Evolutionary conservation across 2,113 vertebrate species (phyloP), one percentile per base, ranked within the genome.

Genomic region (Brachypodius melanocephalos): DNA sequence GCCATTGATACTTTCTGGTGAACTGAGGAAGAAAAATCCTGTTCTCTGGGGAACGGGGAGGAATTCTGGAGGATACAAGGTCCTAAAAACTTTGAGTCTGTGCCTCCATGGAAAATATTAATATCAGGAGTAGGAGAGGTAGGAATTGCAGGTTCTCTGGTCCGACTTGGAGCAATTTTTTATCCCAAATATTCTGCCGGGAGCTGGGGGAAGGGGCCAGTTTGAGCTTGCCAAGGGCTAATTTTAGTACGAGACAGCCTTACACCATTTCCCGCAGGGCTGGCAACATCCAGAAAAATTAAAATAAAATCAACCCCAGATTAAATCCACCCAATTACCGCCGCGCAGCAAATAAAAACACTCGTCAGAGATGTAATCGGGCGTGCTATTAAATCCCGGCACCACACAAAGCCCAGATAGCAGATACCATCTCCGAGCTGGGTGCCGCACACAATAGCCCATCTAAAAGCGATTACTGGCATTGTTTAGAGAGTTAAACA

Each of bases 381-480:
- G 25, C 1, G 7, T 29, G 74, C 88, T 68, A 7, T 77, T 77
- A 87, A 80, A 87, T 52, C 21, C 26, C 31, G 48, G 54, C 26
- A 32, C 46, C 36, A n/a, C 55, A 83, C 78, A 94, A 77, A 92
- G 69, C 75, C 17, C 65, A 66, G 93, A 96, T 93, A 88, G 19
- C 93, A 66, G 93, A 96, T 93, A 88, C 19, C 93, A 95, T 95
- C 93, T 84, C 93, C 62, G 8, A 73, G 72, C 48, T 88, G 93
- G 88, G 87, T 67, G 79, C 72, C 58, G 94, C 65, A 66, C 73
- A 95, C 92, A 96, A 91, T 86, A 24, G 85, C 51, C 65, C 84
- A 57, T 81, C 89, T 40, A 75, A 96, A 95, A 90, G 73, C 14
- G 2, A 90, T 91, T 89, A 76, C 29, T 36, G 42, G 12, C 31